These are phyloP conservation scores for Lysandra bellargus DNA, from an alignment of 2,888 invertebrate genomes.

Conservation along the genomic window DNA sequence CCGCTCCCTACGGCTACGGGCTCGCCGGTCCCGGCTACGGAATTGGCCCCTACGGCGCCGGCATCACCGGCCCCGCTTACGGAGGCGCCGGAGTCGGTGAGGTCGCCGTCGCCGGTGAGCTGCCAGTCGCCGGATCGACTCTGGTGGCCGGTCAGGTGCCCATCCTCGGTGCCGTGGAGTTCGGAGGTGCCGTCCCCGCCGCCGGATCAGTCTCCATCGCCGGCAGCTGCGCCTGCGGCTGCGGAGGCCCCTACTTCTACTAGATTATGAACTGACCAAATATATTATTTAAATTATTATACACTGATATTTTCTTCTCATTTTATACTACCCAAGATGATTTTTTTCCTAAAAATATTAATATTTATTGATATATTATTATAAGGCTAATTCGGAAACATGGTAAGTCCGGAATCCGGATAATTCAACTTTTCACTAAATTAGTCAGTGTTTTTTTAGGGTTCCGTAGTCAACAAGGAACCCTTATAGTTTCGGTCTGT, in stretches of 20 bases:
- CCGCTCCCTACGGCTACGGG: slow-evolving; percentile 33
- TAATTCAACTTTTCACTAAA: too few species aligned
- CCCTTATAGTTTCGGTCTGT: too few species aligned
- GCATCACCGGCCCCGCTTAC: slow-evolving; percentile 37
- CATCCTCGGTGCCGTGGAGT: slow-evolving; percentile 48
- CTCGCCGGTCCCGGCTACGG: slow-evolving; percentile 38
- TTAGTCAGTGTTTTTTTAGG: too few species aligned
- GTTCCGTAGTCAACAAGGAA: too few species aligned
- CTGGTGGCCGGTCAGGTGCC: slow-evolving; percentile 49
- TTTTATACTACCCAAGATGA: not conserved
- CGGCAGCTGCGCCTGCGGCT: slow-evolving; percentile 45
- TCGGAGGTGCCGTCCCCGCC: slow-evolving; percentile 49
- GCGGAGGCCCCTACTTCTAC: slow-evolving; percentile 35
- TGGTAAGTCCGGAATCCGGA: too few species aligned
- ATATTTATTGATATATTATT: too few species aligned
- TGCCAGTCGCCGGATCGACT: slow-evolving; percentile 48
- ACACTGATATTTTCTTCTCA: not conserved
- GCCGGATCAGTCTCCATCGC: slow-evolving; percentile 47
- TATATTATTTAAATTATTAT: not conserved
- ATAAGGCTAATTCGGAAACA: too few species aligned
- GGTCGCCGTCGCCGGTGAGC: slow-evolving; percentile 44
- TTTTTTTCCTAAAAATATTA: too few species aligned
- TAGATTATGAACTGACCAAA: not conserved
- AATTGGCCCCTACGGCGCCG: slow-evolving; percentile 35
- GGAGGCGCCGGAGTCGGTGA: slow-evolving; percentile 39